Evolutionary conservation across 2,888 invertebrate genomes (phyloP).

Genomic region (Dexiosoma caninum): DNA sequence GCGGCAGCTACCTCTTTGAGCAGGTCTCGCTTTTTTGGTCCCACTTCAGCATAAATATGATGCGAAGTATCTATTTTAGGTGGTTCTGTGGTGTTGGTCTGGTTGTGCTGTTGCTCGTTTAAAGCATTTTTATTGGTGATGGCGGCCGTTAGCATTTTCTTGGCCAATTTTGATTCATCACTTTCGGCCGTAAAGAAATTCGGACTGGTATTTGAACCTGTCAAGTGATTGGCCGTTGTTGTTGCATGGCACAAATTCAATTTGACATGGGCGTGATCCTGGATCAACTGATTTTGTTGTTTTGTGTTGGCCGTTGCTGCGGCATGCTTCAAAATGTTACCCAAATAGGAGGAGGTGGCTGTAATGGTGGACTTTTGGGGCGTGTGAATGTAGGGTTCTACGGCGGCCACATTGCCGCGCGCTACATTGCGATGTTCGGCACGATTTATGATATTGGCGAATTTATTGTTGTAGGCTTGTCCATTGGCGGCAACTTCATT

Average conservation of each 20-base stretch:
- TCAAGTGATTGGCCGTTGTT: constrained; percentile 17
- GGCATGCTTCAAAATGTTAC: constrained; percentile 74
- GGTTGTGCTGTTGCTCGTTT: constrained; percentile 55
- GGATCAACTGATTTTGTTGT: constrained; percentile 77
- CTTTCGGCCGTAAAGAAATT: constrained; percentile 79
- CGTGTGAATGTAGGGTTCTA: constrained; percentile 92
- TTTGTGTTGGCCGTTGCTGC: constrained; percentile 76
- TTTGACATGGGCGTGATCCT: constrained; percentile 74
- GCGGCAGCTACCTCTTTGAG: constrained; percentile 65
- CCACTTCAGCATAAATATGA: constrained; percentile 80
- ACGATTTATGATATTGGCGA: constrained; percentile 71
- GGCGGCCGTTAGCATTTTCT: constrained; percentile 72
- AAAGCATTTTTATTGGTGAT: constrained; percentile 62
- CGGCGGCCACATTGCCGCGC: constrained; percentile 90
- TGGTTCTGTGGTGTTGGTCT: constrained; percentile 80
- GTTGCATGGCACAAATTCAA: constrained; percentile 67
- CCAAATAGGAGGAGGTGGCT: constrained; percentile 75
- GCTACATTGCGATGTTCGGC: constrained; percentile 73
- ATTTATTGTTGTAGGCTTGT: constrained; percentile 66
- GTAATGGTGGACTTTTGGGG: constrained; percentile 81
- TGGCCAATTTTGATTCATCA: constrained; percentile 78
- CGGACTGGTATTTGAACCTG: constrained; percentile 37
- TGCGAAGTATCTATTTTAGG: constrained; percentile 87
- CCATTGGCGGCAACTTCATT: constrained; percentile 60
- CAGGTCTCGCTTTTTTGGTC: constrained; percentile 72